phyloP scores from a whole-genome alignment of 2,113 vertebrate genomes.

The Eulacestoma nigropectus region DNA sequence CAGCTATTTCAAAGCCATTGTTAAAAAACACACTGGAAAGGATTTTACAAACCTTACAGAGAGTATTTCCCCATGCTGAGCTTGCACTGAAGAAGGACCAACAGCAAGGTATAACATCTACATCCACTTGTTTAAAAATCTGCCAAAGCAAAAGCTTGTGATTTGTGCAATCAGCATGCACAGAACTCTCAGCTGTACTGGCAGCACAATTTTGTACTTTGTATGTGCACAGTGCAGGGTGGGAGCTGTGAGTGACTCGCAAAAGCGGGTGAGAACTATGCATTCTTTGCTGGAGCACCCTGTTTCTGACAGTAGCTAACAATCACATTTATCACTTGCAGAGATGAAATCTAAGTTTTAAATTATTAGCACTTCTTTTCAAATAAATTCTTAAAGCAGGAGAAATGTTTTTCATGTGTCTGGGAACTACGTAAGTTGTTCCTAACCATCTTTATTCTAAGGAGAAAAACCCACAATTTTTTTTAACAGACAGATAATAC shows the following conservation, averaged over 20 bases:
- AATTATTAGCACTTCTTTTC: not conserved
- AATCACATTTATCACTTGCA: not conserved
- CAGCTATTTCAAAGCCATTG: conserved; percentile 78
- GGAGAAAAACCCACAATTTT: not conserved
- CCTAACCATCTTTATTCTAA: not conserved
- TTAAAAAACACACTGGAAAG: conserved; percentile 71
- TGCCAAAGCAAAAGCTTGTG: not conserved
- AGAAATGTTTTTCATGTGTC: not conserved
- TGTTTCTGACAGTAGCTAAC: not conserved
- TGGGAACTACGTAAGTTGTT: not conserved
- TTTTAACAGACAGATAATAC: not conserved
- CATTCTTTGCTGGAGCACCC: rapidly evolving
- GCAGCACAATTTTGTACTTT: not conserved
- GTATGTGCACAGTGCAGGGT: not conserved
- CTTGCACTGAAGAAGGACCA: conserved; percentile 66
- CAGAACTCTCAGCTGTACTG: not conserved
- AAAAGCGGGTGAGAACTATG: rapidly evolving
- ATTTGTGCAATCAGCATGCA: not conserved
- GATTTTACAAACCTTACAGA: conserved; percentile 76
- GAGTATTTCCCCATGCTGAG: conserved; percentile 86
- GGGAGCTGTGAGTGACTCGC: not conserved
- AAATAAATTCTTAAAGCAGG: not conserved
- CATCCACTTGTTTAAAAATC: not conserved
- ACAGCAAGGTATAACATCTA: conserved; percentile 60
- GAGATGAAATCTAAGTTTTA: not conserved